These are phyloP conservation scores for Melipona beecheii DNA, from an alignment of 2,888 invertebrate species.

Conservation along the genomic window DNA sequence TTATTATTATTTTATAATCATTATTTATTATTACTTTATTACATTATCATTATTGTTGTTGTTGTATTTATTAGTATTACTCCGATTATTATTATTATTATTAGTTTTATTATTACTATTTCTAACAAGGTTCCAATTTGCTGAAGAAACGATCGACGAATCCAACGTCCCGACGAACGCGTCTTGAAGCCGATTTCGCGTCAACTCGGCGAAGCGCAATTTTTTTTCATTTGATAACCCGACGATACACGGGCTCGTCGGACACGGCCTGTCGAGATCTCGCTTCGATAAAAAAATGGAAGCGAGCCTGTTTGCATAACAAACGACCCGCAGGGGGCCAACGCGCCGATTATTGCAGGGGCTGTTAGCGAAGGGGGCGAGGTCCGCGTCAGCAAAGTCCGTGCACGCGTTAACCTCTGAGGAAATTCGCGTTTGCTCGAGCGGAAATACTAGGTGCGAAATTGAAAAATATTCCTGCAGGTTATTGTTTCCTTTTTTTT, in stretches of 20 bases:
- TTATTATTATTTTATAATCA: no score
- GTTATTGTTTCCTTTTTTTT: background rate
- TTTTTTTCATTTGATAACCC: slow-evolving; percentile 16
- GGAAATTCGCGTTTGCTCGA: slow-evolving; percentile 5
- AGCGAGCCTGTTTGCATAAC: slow-evolving; percentile 56
- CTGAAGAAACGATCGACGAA: background rate
- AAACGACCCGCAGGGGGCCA: slow-evolving; percentile 59
- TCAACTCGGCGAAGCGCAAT: background rate
- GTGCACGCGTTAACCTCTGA: slow-evolving; percentile 19
- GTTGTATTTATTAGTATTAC: no score
- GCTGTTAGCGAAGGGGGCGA: slow-evolving; percentile 40
- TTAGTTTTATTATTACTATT: no score
- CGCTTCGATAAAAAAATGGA: slow-evolving; percentile 41
- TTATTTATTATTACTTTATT: no score
- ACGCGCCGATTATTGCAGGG: slow-evolving; percentile 50
- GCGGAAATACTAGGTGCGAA: background rate
- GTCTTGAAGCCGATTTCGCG: slow-evolving; percentile 1
- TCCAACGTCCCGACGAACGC: background rate
- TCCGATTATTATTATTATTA: no score
- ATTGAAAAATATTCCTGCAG: background rate
- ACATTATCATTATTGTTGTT: no score
- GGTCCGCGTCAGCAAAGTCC: slow-evolving; percentile 32
- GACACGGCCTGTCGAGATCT: slow-evolving; percentile 35
- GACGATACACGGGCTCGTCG: slow-evolving; percentile 23
- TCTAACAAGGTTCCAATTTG: no score